Percentiles rank a stretch among this genome's conserved stretches.
Conservation (phyloP, 2,888 invertebrate species). For the Aleiodes testaceus region DNA sequence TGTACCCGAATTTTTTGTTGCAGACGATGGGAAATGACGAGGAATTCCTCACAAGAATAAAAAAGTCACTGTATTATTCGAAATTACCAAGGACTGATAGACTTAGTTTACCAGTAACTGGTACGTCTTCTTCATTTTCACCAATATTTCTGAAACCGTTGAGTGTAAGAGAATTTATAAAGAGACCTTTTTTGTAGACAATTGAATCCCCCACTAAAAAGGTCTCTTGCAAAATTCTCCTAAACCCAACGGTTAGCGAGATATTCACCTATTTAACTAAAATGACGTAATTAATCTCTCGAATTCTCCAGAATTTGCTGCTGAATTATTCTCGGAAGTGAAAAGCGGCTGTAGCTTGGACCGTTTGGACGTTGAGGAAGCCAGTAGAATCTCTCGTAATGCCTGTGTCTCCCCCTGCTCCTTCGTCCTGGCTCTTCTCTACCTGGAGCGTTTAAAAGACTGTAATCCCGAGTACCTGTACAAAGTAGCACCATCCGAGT, state of each 20-base stretch:
- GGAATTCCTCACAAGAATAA: constrained; percentile 86
- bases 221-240: no score
- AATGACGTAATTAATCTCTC: constrained; percentile 4
- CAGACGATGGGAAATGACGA: constrained; percentile 82
- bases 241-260: background rate
- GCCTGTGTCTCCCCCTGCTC: constrained; percentile 94
- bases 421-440: constrained; percentile 92
- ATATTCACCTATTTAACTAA: constrained; percentile 26
- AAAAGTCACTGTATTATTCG: constrained; percentile 92
- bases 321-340: constrained; percentile 86
- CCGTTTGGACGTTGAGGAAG: constrained; percentile 83
- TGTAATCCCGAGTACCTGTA: constrained; percentile 89
- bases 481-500: constrained; percentile 89
- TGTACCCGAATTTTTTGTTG: constrained; percentile 56
- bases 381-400: constrained; percentile 83
- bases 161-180: no score
- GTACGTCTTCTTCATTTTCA: constrained; percentile 73
- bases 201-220: no score
- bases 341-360: constrained; percentile 85
- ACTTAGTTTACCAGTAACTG: constrained; percentile 86
- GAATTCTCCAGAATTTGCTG: constrained; percentile 82
- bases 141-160: no score
- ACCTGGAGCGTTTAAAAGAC: constrained; percentile 90
- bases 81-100: constrained; percentile 82
- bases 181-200: no score